Percentiles rank a stretch among this genome's conserved stretches.
Conservation (phyloP, 2,797 vertebrate species). For the Ctenopoma multispine region DNA sequence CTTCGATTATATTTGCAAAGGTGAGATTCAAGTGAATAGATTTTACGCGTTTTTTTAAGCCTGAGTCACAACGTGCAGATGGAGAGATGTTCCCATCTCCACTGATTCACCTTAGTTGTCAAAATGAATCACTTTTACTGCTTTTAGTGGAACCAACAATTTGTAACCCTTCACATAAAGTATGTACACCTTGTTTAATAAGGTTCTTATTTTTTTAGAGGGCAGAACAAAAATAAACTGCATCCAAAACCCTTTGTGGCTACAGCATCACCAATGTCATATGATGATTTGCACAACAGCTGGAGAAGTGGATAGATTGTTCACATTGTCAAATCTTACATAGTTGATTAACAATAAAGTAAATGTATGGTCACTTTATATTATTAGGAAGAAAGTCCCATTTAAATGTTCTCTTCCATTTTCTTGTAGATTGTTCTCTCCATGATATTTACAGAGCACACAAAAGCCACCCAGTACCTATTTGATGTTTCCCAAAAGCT, state of each 20-base stretch:
- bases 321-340: too few species aligned
- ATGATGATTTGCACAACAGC: background rate
- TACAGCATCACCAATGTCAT: background rate
- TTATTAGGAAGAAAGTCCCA: background rate
- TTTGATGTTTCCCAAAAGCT: background rate
- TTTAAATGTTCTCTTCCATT: too few species aligned
- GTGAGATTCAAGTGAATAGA: slow-evolving; percentile 18
- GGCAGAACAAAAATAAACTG: background rate
- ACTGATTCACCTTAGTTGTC: background rate
- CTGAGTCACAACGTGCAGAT: slow-evolving; percentile 7
- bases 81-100: background rate
- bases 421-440: background rate
- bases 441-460: background rate
- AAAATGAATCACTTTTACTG: slow-evolving; percentile 3
- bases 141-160: background rate
- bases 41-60: background rate
- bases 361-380: background rate
- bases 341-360: too few species aligned
- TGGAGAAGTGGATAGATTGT: background rate
- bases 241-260: background rate
- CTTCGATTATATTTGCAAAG: slow-evolving; percentile 14
- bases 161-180: background rate
- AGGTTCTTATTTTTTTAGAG: background rate
- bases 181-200: background rate
- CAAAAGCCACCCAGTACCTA: background rate